Evolutionary conservation across 2,797 vertebrate species (phyloP).

Genomic region (Phoebastria nigripes): DNA sequence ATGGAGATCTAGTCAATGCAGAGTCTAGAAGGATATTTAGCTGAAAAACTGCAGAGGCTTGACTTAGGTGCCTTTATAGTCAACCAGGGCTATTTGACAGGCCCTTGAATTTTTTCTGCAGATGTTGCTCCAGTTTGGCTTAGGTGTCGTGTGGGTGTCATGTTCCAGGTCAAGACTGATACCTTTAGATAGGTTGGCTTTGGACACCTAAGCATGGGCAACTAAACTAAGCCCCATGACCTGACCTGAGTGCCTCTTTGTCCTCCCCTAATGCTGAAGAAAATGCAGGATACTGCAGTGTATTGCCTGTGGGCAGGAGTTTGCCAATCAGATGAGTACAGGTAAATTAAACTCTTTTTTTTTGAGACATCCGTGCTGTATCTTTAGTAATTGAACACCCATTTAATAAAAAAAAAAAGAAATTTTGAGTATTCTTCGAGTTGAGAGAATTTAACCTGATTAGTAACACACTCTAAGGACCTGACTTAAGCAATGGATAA

Average conservation of each 20-base stretch:
- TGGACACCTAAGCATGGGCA: not conserved
- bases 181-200: not conserved
- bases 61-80: not conserved
- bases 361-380: fast-evolving
- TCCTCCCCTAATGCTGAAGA: not conserved
- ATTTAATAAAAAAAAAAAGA: not conserved
- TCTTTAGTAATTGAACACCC: fast-evolving
- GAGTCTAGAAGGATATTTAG: not conserved
- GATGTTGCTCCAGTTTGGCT: not conserved
- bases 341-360: fast-evolving
- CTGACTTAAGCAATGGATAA: not conserved
- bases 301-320: fast-evolving
- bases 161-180: not conserved
- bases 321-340: not conserved
- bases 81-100: not conserved
- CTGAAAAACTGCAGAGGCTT: not conserved
- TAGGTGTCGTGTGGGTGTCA: fast-evolving
- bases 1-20: not conserved
- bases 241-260: not conserved
- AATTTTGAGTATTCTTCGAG: not conserved
- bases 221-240: not conserved
- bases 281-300: not conserved
- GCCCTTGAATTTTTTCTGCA: not conserved
- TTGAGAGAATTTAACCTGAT: not conserved
- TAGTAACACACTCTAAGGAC: not conserved